Conservation (phyloP, 2,888 invertebrate genomes). For the Acanthosepion lycidas region DNA sequence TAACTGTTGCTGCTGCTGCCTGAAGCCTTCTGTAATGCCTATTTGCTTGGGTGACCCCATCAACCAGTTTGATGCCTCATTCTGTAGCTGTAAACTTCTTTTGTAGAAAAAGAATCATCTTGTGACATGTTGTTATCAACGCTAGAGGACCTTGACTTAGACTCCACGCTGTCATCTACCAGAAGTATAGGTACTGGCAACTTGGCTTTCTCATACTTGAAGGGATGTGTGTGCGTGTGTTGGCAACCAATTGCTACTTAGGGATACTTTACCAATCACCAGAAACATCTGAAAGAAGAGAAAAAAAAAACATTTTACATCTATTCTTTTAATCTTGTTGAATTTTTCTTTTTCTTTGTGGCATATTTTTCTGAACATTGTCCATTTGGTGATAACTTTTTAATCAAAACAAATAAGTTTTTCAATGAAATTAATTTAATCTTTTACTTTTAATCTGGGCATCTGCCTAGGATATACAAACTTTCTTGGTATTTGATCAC, state of each 20-base stretch:
- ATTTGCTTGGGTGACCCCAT: not conserved
- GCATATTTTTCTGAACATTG: not conserved
- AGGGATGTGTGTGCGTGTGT: slow-evolving; percentile 38
- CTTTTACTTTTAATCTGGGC: too few species aligned
- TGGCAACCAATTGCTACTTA: not conserved
- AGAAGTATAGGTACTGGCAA: slow-evolving; percentile 42
- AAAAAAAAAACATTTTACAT: too few species aligned
- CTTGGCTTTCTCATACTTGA: slow-evolving; percentile 45
- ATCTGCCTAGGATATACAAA: too few species aligned
- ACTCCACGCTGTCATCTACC: slow-evolving; percentile 45
- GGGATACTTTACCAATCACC: not conserved
- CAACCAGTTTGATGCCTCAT: slow-evolving; percentile 39
- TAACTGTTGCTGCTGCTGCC: not conserved
- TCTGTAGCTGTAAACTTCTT: slow-evolving; percentile 41
- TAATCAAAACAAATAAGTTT: too few species aligned
- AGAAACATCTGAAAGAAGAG: too few species aligned
- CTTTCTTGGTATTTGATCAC: too few species aligned
- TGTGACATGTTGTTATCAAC: slow-evolving; percentile 46
- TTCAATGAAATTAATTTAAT: too few species aligned
- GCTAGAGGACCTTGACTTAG: slow-evolving; percentile 47
- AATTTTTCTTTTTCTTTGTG: not conserved
- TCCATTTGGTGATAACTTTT: not conserved
- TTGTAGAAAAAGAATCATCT: slow-evolving; percentile 45
- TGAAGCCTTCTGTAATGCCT: slow-evolving; percentile 1
- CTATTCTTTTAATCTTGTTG: not conserved